Evolutionary conservation across 2,113 vertebrate genomes (phyloP).

Genomic region (Mus pahari): DNA sequence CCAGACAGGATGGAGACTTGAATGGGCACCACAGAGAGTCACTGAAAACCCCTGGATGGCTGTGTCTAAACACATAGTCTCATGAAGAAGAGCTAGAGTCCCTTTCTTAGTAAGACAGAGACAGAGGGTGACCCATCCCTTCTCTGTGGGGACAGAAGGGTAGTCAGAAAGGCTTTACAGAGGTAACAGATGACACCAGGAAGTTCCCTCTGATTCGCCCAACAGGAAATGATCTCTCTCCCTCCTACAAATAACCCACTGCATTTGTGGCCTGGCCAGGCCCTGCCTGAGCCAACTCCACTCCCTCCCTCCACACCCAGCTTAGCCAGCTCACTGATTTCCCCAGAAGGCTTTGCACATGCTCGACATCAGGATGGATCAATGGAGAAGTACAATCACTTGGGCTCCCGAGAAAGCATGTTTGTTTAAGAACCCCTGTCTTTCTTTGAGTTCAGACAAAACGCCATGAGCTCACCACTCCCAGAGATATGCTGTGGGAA

Average conservation of each 20-base stretch:
- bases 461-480: slow-evolving; percentile 63
- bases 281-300: not conserved
- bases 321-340: not conserved
- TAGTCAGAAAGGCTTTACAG: not conserved
- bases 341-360: slow-evolving; percentile 63
- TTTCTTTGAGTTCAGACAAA: slow-evolving; percentile 75
- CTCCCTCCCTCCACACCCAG: not conserved
- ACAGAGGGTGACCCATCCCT: not conserved
- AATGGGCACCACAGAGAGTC: not conserved
- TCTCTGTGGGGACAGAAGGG: not conserved
- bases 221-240: not conserved
- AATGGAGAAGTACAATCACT: slow-evolving; percentile 75
- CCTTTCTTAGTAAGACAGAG: too few species aligned
- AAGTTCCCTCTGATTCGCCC: not conserved
- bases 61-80: not conserved
- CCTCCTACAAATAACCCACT: slow-evolving; percentile 4
- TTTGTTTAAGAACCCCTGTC: slow-evolving; percentile 72
- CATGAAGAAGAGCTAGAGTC: not conserved
- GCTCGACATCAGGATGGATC: slow-evolving; percentile 69
- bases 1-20: not conserved
- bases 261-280: not conserved
- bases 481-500: slow-evolving; percentile 80
- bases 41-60: rapidly evolving
- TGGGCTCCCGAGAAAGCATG: slow-evolving; percentile 76
- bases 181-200: not conserved